A percentile compares a stretch with the other conserved stretches of the same genome.
phyloP scores from a whole-genome alignment of 1,140 invertebrate genomes.

The Musca domestica region DNA sequence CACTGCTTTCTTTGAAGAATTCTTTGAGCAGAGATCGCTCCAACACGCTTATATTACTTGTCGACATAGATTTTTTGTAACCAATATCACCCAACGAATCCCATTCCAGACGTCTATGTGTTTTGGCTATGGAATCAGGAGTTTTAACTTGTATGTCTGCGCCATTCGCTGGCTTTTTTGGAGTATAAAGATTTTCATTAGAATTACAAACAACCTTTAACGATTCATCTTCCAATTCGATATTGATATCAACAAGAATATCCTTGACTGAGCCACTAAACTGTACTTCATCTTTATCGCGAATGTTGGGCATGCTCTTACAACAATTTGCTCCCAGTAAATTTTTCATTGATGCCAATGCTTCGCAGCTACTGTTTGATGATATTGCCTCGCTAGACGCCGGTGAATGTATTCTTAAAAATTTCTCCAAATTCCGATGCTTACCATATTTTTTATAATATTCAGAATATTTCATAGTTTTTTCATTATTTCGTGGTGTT shows the following conservation, averaged over 20 bases:
- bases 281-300: background rate
- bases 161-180: background rate
- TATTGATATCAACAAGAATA: conserved; percentile 4
- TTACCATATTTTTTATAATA: conserved; percentile 23
- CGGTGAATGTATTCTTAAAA: conserved; percentile 25
- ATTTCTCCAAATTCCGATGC: conserved; percentile 26
- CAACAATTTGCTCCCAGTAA: background rate
- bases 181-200: conserved; percentile 14
- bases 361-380: conserved; percentile 7
- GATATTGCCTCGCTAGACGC: background rate
- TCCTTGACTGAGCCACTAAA: background rate
- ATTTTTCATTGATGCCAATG: conserved; percentile 5
- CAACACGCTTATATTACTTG: conserved; percentile 46
- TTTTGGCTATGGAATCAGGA: conserved; percentile 43
- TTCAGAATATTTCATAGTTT: conserved; percentile 26
- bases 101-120: conserved; percentile 48
- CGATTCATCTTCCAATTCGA: background rate
- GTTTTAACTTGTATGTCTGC: conserved; percentile 38
- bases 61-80: conserved; percentile 43
- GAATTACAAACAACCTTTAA: background rate
- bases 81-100: conserved; percentile 50
- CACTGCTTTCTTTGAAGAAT: conserved; percentile 24
- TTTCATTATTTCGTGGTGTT: conserved; percentile 23
- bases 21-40: conserved; percentile 46
- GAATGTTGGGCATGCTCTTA: conserved; percentile 8